These are phyloP conservation scores for Aethina tumida DNA, from an alignment of 1,140 invertebrate genomes.

Conservation along the genomic window DNA sequence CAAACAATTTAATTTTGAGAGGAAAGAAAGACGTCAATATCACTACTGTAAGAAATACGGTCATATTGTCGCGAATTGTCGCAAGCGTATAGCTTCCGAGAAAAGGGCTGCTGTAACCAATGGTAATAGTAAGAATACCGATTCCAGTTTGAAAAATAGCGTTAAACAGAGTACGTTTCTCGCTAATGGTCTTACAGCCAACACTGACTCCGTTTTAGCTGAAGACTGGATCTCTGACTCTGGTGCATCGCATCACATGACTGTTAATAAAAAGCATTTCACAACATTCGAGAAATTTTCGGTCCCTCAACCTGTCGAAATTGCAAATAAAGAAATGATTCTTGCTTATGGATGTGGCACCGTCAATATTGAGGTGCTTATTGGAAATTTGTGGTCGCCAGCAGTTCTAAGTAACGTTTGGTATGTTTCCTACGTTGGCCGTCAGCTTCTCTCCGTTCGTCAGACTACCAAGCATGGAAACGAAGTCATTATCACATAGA, in stretches of 20 bases:
- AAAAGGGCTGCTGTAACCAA: not conserved
- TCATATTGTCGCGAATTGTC: not conserved
- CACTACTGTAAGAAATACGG: no score
- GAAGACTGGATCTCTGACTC: not conserved
- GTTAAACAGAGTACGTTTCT: not conserved
- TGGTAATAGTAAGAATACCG: not conserved
- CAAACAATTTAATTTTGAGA: no score
- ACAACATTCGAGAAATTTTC: slow-evolving; percentile 2
- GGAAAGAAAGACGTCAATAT: not conserved
- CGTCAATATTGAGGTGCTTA: not conserved
- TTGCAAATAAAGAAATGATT: not conserved
- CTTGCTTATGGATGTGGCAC: slow-evolving; percentile 1
- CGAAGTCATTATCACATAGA: slow-evolving; percentile 5
- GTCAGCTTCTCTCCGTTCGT: slow-evolving; percentile 1
- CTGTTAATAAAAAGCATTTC: slow-evolving; percentile 1
- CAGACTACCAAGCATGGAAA: not conserved
- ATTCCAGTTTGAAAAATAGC: slow-evolving; percentile 1
- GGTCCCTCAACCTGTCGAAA: not conserved
- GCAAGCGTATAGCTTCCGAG: no score
- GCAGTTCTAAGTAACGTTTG: slow-evolving; percentile 1
- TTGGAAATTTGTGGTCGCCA: not conserved
- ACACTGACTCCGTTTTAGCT: not conserved
- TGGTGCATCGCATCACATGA: not conserved
- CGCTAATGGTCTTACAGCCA: not conserved
- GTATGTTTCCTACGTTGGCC: not conserved